These are phyloP conservation scores for Ischnura elegans DNA, from an alignment of 2,888 invertebrate genomes.

Conservation along the genomic window DNA sequence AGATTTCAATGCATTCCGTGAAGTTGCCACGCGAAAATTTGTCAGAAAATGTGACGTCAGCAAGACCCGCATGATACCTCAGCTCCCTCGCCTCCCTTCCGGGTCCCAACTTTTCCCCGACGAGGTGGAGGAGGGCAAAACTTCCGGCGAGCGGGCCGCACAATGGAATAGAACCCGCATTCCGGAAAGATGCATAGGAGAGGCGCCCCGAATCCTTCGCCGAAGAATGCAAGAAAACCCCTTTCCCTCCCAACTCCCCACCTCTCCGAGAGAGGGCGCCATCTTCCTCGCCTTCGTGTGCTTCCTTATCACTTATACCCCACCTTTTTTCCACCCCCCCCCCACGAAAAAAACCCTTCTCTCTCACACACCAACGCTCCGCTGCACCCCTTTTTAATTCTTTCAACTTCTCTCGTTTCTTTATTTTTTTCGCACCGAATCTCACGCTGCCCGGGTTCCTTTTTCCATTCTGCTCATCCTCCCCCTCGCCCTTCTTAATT, in stretches of 20 bases:
- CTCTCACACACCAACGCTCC: conserved; percentile 9
- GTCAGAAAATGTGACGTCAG: not conserved
- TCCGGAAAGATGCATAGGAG: conserved; percentile 40
- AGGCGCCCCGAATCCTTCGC: conserved; percentile 33
- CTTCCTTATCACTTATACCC: not conserved
- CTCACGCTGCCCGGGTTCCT: not conserved
- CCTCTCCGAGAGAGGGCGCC: not conserved
- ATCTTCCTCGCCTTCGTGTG: not conserved
- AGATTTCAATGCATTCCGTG: not conserved
- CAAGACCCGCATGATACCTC: not conserved
- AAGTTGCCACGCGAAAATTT: not conserved
- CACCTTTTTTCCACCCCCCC: not conserved
- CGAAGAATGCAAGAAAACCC: conserved; percentile 49
- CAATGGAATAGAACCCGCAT: conserved; percentile 8
- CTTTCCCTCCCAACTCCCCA: not conserved
- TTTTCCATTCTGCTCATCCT: not conserved
- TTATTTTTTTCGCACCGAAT: not conserved
- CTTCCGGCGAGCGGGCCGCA: conserved; percentile 2
- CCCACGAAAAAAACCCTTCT: too few species aligned
- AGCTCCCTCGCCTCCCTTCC: not conserved
- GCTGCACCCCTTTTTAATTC: not conserved
- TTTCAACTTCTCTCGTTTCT: not conserved
- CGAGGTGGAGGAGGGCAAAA: not conserved
- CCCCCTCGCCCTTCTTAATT: not conserved
- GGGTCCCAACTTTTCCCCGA: not conserved